phyloP scores from a whole-genome alignment of 2,888 invertebrate species.

The Lomographa bimaculata region DNA sequence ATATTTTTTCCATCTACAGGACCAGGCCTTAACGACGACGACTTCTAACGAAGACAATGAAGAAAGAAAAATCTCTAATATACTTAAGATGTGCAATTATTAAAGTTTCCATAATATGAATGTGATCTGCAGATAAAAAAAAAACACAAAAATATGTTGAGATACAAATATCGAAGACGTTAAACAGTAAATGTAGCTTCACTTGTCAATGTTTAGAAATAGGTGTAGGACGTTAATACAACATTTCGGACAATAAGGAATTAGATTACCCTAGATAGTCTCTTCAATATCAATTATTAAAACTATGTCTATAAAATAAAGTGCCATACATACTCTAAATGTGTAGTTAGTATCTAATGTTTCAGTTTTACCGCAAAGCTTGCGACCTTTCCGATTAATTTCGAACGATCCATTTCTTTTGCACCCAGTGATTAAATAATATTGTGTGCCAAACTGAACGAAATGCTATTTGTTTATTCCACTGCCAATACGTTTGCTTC shows the following conservation, averaged over 20 bases:
- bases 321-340: conserved; percentile 47
- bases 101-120: conserved; percentile 49
- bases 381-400: conserved; percentile 1
- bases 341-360: conserved; percentile 61
- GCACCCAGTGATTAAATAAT: conserved; percentile 24
- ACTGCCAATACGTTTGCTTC: conserved; percentile 20
- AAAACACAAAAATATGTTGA: background rate
- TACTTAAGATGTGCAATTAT: conserved; percentile 25
- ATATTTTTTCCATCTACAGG: conserved; percentile 19
- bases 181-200: no score
- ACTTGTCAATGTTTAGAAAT: conserved; percentile 20
- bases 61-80: conserved; percentile 20
- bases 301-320: conserved; percentile 25
- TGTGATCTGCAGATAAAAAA: conserved; percentile 8
- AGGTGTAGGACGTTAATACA: conserved; percentile 7
- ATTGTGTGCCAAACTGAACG: conserved; percentile 42
- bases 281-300: conserved; percentile 17
- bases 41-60: conserved; percentile 12
- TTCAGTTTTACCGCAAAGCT: conserved; percentile 34
- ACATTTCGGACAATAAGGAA: conserved; percentile 22
- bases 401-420: conserved; percentile 16
- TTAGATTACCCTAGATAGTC: conserved; percentile 15
- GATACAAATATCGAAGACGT: no score
- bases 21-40: conserved; percentile 18
- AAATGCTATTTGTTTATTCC: conserved; percentile 26